phyloP scores from a whole-genome alignment of 2,888 invertebrate genomes.

The Drosophila cyrtoloma region DNA sequence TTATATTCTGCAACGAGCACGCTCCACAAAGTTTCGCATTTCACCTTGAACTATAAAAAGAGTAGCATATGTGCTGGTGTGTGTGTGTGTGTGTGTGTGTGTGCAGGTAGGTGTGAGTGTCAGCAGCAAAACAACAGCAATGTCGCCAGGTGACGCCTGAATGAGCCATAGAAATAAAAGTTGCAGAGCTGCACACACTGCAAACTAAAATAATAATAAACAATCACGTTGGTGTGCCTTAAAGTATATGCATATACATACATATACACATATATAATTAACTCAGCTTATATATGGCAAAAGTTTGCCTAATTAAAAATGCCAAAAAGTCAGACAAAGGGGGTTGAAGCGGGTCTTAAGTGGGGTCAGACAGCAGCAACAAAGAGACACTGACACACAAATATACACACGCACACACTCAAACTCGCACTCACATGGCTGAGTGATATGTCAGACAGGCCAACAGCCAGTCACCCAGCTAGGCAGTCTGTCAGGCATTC shows the following conservation, averaged over 20 bases:
- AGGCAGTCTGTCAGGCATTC: neutral
- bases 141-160: constrained; percentile 58
- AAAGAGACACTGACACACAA: constrained; percentile 37
- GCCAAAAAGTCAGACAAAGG: constrained; percentile 72
- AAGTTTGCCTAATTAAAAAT: constrained; percentile 78
- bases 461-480: constrained; percentile 30
- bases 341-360: constrained; percentile 34
- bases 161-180: constrained; percentile 67
- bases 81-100: constrained; percentile 18
- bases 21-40: constrained; percentile 66
- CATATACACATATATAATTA: neutral
- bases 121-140: constrained; percentile 28
- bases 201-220: constrained; percentile 31
- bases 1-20: constrained; percentile 51
- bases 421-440: constrained; percentile 22
- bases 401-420: constrained; percentile 2
- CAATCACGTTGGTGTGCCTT: constrained; percentile 10
- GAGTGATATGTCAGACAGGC: constrained; percentile 52
- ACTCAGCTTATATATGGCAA: constrained; percentile 38
- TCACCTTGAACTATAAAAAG: constrained; percentile 82
- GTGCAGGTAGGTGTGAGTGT: constrained; percentile 21
- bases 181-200: constrained; percentile 48
- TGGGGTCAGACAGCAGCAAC: constrained; percentile 58
- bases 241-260: constrained; percentile 1
- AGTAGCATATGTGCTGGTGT: constrained; percentile 23